phyloP scores from a whole-genome alignment of 2,797 vertebrate species.

The Tangara arthus region DNA sequence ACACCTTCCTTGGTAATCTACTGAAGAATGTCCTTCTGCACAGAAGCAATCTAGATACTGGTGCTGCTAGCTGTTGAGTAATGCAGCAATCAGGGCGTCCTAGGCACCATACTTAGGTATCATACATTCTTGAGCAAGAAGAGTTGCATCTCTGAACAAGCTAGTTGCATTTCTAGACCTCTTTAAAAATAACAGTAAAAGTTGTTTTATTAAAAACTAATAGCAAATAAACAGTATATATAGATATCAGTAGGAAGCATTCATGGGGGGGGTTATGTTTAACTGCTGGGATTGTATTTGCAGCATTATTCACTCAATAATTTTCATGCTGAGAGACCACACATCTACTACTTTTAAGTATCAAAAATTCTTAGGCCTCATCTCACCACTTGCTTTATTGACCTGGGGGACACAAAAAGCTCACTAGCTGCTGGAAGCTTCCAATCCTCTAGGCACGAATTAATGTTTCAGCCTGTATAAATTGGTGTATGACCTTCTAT shows the following conservation, averaged over 20 bases:
- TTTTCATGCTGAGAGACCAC: background rate
- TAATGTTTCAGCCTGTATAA: background rate
- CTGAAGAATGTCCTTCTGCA: background rate
- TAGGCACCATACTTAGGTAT: background rate
- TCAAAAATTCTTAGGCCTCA: background rate
- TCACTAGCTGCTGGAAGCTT: background rate
- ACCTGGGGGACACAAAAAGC: background rate
- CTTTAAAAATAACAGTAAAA: background rate
- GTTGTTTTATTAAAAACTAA: background rate
- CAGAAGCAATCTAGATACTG: background rate
- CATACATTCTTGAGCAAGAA: background rate
- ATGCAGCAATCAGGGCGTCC: background rate
- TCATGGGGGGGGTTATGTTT: background rate
- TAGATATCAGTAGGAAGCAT: background rate
- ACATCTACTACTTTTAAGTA: background rate
- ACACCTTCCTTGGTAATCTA: background rate
- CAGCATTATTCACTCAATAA: background rate
- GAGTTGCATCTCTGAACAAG: background rate
- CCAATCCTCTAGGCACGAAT: background rate
- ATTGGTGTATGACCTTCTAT: background rate
- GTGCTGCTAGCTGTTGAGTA: background rate
- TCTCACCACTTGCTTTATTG: background rate
- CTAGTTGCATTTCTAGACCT: background rate
- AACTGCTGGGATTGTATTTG: background rate
- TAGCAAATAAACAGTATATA: background rate